Conservation (phyloP, 1,140 invertebrate genomes). For the Lysiphlebus fabarum region DNA sequence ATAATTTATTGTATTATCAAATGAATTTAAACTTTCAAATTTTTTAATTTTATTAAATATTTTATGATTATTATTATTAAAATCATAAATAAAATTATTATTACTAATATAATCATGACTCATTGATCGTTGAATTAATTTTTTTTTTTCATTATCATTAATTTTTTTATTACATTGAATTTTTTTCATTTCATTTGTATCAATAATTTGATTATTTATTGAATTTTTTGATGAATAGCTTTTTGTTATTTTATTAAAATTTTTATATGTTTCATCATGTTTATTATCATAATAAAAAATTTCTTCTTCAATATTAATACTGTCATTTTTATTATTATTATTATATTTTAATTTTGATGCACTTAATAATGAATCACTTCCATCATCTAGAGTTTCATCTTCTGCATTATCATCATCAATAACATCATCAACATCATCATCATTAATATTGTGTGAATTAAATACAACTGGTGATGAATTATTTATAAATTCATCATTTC, state of each 20-base stretch:
- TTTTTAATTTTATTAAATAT: conserved; percentile 46
- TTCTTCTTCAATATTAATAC: conserved; percentile 15
- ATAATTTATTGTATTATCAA: conserved; percentile 41
- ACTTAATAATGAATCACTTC: conserved; percentile 68
- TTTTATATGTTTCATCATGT: conserved; percentile 26
- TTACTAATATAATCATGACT: conserved; percentile 33
- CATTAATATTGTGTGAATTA: conserved; percentile 48
- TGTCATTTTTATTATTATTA: conserved; percentile 34
- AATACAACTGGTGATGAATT: conserved; percentile 34
- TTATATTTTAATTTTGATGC: conserved; percentile 58
- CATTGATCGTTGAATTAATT: conserved; percentile 29
- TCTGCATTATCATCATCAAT: conserved; percentile 60
- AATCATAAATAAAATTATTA: conserved; percentile 40
- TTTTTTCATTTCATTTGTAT: conserved; percentile 21
- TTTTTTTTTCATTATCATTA: conserved; percentile 38
- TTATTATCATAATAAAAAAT: background rate
- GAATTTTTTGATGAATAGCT: conserved; percentile 4
- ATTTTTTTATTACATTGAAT: conserved; percentile 27
- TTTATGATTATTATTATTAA: conserved; percentile 48
- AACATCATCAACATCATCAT: conserved; percentile 58
- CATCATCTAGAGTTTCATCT: conserved; percentile 66
- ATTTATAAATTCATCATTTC: conserved; percentile 34
- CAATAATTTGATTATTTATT: background rate
- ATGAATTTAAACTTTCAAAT: conserved; percentile 49
- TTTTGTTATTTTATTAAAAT: conserved; percentile 24